Base-by-base conservation (phyloP, 2,797 vertebrate species). In the Selene dorsalis region DNA sequence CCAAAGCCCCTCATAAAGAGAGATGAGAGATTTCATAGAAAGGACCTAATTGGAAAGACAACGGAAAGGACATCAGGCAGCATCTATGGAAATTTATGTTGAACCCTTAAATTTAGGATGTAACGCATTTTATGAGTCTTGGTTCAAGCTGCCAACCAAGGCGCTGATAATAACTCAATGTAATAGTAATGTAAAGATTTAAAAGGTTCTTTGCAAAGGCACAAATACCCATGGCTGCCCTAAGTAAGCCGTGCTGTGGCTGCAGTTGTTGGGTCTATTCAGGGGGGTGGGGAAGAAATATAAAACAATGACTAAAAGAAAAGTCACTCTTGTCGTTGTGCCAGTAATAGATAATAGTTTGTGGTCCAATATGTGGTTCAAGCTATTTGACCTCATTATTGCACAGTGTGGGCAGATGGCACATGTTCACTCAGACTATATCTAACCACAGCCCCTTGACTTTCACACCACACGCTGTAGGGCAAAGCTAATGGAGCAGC, bases 371-470 rank as follows among this genome's bases (percentile, higher is more conserved):
- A 52, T 88, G 85, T 79, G 85, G 76, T 84, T 79, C 8, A 35
- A 75, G 57, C 58, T 69, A 83, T 87, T 63, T 67, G 50, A 84
- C 89, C 87, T 64, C 88, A 87, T 79, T 61, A 80, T 69, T 73
- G 64, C 62, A 67, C 35, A 74, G 32, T 69, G 80, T 82, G 84
- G 82, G 75, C 76, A 84, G 77, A 84, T 87, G 81, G 79, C 77
- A 79, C 78, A 84, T 60, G 73, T 84, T 90, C 83, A 82, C 61
- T 85, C 77, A 35, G 68, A 82, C 72, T 50, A 32, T 71, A 85
- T 75, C 82, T 59, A 74, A 89, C 91, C 88, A 72, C 91, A 90
- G 35, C 41, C 58, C 55, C 50, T 76, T 68, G 64, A 82, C 78
- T 79, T 82, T 84, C 71, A 84, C 63, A 32, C 43, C 47, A 59